Evolutionary conservation across 2,797 vertebrate species (phyloP).

Genomic region (Novumbra hubbsi): DNA sequence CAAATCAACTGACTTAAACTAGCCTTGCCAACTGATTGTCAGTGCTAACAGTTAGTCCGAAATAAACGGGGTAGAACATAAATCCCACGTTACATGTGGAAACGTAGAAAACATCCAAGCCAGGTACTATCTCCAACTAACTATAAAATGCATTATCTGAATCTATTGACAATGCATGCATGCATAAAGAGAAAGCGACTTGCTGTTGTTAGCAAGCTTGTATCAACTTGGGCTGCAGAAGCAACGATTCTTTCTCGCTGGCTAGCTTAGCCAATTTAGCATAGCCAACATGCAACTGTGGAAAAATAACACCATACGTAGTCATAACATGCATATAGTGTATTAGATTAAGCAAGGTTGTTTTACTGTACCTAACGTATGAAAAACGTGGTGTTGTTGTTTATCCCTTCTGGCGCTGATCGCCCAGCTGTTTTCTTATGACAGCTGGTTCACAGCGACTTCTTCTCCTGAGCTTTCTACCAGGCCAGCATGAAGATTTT

Average conservation of each 20-base stretch:
- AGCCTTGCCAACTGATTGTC: not conserved
- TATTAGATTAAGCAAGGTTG: not conserved
- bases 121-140: not conserved
- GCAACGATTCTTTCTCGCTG: conserved; percentile 25
- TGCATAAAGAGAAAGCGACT: not conserved
- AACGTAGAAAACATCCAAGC: not conserved
- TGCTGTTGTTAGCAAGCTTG: conserved; percentile 12
- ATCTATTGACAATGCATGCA: conserved; percentile 1
- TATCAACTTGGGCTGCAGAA: conserved; percentile 45
- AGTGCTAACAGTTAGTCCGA: not conserved
- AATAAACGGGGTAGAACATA: not conserved
- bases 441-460: conserved; percentile 53
- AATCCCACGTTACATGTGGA: not conserved
- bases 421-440: conserved; percentile 74
- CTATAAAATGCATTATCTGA: not conserved
- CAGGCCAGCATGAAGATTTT: not conserved
- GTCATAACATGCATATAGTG: not conserved
- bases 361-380: conserved; percentile 47
- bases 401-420: conserved; percentile 62
- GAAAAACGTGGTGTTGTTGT: conserved; percentile 52
- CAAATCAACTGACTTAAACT: not conserved
- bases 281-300: conserved; percentile 21
- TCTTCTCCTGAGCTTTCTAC: not conserved
- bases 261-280: conserved; percentile 52
- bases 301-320: not conserved